Conservation (phyloP, 2,113 vertebrate genomes). For the Lasiurus borealis region DNA sequence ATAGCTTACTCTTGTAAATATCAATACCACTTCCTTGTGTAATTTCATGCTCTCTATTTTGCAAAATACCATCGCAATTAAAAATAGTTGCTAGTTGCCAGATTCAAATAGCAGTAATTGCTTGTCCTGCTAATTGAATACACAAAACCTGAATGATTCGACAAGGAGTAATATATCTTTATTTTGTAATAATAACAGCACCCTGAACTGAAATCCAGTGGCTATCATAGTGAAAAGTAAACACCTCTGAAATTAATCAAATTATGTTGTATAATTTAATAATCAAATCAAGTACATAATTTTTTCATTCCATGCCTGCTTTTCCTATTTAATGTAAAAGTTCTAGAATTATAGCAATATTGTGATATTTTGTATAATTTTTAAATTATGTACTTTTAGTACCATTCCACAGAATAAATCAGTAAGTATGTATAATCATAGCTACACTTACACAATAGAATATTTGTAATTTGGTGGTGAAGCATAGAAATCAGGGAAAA, state of each 20-base stretch:
- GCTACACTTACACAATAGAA: neutral
- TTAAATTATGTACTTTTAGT: neutral
- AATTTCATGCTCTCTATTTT: slow-evolving; percentile 47
- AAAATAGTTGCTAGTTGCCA: slow-evolving; percentile 56
- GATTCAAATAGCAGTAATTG: neutral
- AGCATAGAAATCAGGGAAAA: neutral
- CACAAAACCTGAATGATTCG: slow-evolving; percentile 12
- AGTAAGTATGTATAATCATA: neutral
- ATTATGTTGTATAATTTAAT: neutral
- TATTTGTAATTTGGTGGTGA: neutral
- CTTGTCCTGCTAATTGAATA: slow-evolving; percentile 42
- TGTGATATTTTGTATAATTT: neutral
- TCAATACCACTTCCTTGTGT: neutral
- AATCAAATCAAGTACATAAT: slow-evolving; percentile 1
- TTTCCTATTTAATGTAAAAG: neutral
- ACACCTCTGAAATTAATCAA: slow-evolving; percentile 7
- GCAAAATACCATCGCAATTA: slow-evolving; percentile 49
- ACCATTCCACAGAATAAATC: slow-evolving; percentile 15
- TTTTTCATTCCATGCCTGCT: neutral
- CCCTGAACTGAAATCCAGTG: neutral
- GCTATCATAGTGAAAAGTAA: slow-evolving; percentile 4
- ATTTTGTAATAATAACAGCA: neutral
- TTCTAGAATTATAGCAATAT: neutral
- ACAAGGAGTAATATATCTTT: slow-evolving; percentile 26
- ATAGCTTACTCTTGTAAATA: slow-evolving; percentile 44